Base-by-base conservation (phyloP, 2,113 vertebrate genomes). In the Phycodurus eques region DNA sequence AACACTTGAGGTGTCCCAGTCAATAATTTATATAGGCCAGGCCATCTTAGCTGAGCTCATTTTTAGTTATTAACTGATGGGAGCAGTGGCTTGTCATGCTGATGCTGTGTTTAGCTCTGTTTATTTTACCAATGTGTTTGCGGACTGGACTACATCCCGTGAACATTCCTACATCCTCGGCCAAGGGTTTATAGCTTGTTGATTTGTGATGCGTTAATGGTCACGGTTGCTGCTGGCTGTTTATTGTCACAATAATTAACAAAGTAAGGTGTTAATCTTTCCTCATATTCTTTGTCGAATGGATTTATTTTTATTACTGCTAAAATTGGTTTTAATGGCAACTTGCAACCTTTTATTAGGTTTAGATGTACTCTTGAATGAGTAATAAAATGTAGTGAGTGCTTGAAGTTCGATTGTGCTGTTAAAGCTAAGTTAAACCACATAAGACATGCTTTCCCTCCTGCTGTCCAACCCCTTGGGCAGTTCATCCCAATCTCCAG, bases 11-110 rank as follows among this genome's bases (percentile, higher is more conserved):
- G 83, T 87, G 85, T 89, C 85, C 71, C 86, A 83, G 89, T 92
- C 89, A 87, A 87, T 92, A 84, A 89, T 91, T 89, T 85, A 90
- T 91, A 77, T 83, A 85, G 90, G 91, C 92, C 90, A 89, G 80
- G 75, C 77, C 70, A 67, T 70, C 80, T 83, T 80, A 85, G 74
- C 78, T 46, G 49, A 61, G 77, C 85, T 87, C 77, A 77, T 87
- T 85, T 85, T 86, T 83, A 79, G 81, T 89, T 86, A 88, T 87
- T 88, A 90, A 85, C 82, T 73, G 80, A 88, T 81, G 83, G 87
- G 76, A 85, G 77, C 72, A 43, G 73, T 79, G 82, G 80, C 76
- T 79, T 87, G 88, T 84, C 80, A 66, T 80, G 83, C 79, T 76
- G 80, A 56, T 68, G 35, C 80, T 84, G 33, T 89, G 85, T 85